These are phyloP conservation scores for Periphyllus acericola DNA, from an alignment of 2,888 invertebrate genomes.

Conservation along the genomic window DNA sequence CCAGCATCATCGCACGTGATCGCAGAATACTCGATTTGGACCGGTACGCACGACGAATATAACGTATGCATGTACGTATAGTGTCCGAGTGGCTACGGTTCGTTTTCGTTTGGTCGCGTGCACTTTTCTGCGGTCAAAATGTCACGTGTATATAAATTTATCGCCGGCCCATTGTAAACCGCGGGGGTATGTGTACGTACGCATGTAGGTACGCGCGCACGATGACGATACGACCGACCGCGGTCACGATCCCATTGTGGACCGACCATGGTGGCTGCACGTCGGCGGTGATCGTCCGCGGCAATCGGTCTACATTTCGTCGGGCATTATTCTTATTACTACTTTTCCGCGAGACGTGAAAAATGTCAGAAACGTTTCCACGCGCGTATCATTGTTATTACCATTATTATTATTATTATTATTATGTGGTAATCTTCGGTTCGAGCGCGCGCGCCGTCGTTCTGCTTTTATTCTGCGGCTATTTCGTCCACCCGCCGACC, in stretches of 20 bases:
- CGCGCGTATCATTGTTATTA: neutral
- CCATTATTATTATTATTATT: neutral
- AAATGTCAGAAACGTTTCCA: neutral
- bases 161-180: conserved; percentile 50
- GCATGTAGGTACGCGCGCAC: too few relatives aligned
- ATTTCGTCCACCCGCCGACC: neutral
- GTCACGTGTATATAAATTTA: conserved; percentile 47
- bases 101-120: conserved; percentile 26
- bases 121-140: conserved; percentile 52
- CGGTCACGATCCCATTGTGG: conserved; percentile 60
- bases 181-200: neutral
- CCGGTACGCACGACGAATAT: neutral
- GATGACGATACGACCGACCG: conserved; percentile 30
- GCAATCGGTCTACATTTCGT: conserved; percentile 5
- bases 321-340: neutral
- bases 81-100: neutral
- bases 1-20: neutral
- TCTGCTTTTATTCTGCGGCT: neutral
- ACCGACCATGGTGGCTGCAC: neutral
- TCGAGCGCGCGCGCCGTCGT: neutral
- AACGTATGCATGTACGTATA: neutral
- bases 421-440: neutral
- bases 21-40: neutral
- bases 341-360: neutral
- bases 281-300: neutral